phyloP scores from a whole-genome alignment of 2,113 vertebrate species.

The Ptychochromis oligacanthus region DNA sequence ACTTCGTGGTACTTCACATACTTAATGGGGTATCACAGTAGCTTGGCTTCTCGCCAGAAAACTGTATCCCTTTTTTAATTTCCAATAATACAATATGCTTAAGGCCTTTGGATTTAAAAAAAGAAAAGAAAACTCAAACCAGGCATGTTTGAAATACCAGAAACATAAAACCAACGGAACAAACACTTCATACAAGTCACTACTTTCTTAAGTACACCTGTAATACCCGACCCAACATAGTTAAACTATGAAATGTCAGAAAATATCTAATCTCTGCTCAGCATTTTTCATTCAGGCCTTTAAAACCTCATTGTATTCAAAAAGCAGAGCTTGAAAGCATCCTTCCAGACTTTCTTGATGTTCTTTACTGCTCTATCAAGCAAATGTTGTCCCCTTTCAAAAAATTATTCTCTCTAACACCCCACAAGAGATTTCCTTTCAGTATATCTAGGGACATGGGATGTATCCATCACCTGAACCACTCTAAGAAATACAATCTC shows the following conservation, averaged over 20 bases:
- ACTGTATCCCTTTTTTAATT: conserved; percentile 7
- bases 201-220: background rate
- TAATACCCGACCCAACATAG: background rate
- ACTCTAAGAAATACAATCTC: conserved; percentile 31
- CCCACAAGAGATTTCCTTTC: conserved; percentile 15
- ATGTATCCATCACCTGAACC: background rate
- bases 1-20: conserved; percentile 16
- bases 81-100: background rate
- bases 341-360: conserved; percentile 16
- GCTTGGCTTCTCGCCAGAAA: background rate
- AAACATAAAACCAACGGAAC: background rate
- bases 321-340: background rate
- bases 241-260: background rate
- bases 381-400: conserved; percentile 30
- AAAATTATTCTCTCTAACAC: conserved; percentile 26
- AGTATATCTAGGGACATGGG: background rate
- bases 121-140: background rate
- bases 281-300: background rate
- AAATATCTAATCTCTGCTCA: background rate
- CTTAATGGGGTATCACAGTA: conserved; percentile 14
- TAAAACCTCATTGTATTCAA: conserved; percentile 7
- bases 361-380: conserved; percentile 34
- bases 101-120: background rate
- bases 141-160: background rate
- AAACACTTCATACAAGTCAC: background rate